Percentiles rank a stretch among this genome's conserved stretches.
Evolutionary conservation across 2,888 invertebrate species (phyloP).

Genomic region (Diachrysia chrysitis): DNA sequence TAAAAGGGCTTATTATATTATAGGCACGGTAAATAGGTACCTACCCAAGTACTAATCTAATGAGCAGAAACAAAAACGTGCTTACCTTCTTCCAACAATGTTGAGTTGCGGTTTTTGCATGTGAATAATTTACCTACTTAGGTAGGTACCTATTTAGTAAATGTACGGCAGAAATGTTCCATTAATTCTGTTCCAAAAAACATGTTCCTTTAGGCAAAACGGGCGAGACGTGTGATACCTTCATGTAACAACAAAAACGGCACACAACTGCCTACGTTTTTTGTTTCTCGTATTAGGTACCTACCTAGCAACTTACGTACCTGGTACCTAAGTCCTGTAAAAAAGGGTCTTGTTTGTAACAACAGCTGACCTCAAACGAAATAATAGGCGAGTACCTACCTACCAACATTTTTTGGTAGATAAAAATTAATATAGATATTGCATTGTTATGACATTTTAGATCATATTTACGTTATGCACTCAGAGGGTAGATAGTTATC

Average conservation of each 20-base stretch:
- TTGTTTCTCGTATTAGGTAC: background rate
- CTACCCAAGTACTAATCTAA: too few species aligned
- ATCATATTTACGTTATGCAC: conserved; percentile 58
- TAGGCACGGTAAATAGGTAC: too few species aligned
- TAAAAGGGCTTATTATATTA: too few species aligned
- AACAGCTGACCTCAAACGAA: conserved; percentile 8
- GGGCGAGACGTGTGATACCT: background rate
- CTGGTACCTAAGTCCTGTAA: background rate
- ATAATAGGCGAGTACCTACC: conserved; percentile 27
- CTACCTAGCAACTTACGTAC: background rate
- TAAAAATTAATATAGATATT: conserved; percentile 34
- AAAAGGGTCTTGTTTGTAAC: background rate
- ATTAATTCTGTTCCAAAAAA: background rate
- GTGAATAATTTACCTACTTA: too few species aligned
- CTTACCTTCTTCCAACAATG: too few species aligned
- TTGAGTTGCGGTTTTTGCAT: too few species aligned
- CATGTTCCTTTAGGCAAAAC: background rate
- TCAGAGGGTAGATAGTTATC: conserved; percentile 41
- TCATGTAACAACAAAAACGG: background rate
- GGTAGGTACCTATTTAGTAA: too few species aligned
- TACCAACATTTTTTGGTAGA: conserved; percentile 23
- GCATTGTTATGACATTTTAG: conserved; percentile 55
- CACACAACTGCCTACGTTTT: background rate
- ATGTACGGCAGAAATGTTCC: too few species aligned
- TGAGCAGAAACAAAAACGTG: too few species aligned